Evolutionary conservation across 1,140 invertebrate genomes (phyloP).

Genomic region (Sipha flava): DNA sequence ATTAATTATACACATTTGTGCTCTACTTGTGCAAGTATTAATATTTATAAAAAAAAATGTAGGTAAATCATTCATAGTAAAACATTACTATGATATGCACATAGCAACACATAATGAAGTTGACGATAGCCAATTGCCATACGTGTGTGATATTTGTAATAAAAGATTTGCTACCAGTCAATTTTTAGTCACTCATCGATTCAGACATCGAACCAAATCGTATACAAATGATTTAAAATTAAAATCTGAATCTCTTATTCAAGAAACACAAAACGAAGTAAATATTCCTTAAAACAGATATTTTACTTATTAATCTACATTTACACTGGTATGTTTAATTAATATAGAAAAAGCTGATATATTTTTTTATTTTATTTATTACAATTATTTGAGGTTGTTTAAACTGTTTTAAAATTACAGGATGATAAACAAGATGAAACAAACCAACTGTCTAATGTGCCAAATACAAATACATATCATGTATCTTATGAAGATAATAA

Average conservation of each 20-base stretch:
- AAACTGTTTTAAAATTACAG: not conserved
- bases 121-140: constrained; percentile 33
- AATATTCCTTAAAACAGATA: not conserved
- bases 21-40: too few relatives aligned
- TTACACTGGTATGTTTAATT: too few relatives aligned
- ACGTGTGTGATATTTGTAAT: constrained; percentile 40
- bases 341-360: too few relatives aligned
- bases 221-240: not conserved
- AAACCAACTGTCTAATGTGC: not conserved
- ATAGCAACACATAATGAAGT: constrained; percentile 45
- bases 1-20: not conserved
- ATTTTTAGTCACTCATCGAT: constrained; percentile 47
- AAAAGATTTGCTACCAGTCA: constrained; percentile 50
- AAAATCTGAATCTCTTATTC: not conserved
- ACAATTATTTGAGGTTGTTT: too few relatives aligned
- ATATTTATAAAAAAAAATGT: too few relatives aligned
- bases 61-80: constrained; percentile 56
- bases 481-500: constrained; percentile 16
- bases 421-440: not conserved
- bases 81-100: constrained; percentile 59
- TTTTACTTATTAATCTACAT: too few relatives aligned
- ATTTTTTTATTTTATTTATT: too few relatives aligned
- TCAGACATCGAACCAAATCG: constrained; percentile 43
- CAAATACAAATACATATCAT: constrained; percentile 10
- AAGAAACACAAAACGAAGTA: not conserved